Evolutionary conservation across 2,113 vertebrate species (phyloP), one percentile per base, ranked within the genome.

Genomic region (Hemiprocne comata): DNA sequence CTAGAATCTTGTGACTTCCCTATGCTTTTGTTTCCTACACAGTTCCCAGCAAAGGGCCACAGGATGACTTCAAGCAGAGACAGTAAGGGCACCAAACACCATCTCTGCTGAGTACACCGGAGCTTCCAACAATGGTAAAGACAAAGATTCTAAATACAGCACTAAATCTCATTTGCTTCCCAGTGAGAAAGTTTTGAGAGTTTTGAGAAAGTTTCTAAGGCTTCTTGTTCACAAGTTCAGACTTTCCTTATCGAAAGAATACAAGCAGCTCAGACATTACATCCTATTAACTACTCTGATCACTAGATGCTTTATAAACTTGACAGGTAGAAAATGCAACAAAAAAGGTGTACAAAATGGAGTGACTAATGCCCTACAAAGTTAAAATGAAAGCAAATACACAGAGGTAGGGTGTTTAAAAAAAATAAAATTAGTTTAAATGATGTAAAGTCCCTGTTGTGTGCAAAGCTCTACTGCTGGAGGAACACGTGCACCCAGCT

Each of bases 281-380:
- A 46, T 73, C 28, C 5, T 23, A 38, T 48, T 40, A 50, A 89
- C 72, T 15, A 64, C 25, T 48, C 46, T 46, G 29, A 76, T 84
- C 71, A 66, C 93, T 90, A 80, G 80, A 92, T 71, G 71, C 94
- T 95, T 84, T 76, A 57, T 55, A 42, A 90, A 87, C 87, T 81
- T 82, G 61, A 94, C 95, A 91, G 78, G 77, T 83, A 92, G 82
- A 91, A 87, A 92, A 94, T 71, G 57, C 85, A 94, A 96, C 13
- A 23, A 55, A 93, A 96, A 58, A 84, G 75, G 71, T 85, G 73
- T 80, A 91, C 96, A 96, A 77, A 93, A 51, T 44, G 73, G 82
- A 94, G 55, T 48, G 7, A 83, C 78, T 91, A 97, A 94, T 85
- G 96, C 44, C 69, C 92, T 80, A 81, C 88, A 76, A 96, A 97